A percentile compares a stretch with the other conserved stretches of the same genome.
These are phyloP conservation scores for Hemitrygon akajei DNA, from an alignment of 2,797 vertebrate genomes.

Conservation along the genomic window DNA sequence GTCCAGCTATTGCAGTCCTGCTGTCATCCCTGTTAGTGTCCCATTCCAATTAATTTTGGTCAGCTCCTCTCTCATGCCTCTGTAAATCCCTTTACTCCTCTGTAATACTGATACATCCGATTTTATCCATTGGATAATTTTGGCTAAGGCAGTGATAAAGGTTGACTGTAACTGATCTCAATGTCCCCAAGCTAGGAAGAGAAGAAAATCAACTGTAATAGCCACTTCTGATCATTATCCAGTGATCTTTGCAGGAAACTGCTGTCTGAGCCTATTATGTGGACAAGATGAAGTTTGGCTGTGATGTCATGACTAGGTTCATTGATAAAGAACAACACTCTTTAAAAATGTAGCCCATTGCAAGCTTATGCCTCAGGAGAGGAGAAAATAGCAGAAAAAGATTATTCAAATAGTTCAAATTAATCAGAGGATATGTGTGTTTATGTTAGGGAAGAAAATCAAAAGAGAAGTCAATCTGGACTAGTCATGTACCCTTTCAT, in stretches of 20 bases:
- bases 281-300: neutral
- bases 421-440: neutral
- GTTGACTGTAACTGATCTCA: neutral
- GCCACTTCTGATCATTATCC: neutral
- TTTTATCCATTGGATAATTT: neutral
- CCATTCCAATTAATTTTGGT: too few relatives aligned
- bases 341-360: neutral
- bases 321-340: slow-evolving; percentile 2
- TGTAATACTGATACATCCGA: too few relatives aligned
- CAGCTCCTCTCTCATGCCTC: too few relatives aligned
- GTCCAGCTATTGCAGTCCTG: too few relatives aligned
- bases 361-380: neutral
- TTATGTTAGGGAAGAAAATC: neutral
- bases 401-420: neutral
- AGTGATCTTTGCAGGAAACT: neutral
- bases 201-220: neutral
- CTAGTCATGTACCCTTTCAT: neutral
- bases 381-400: neutral
- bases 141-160: neutral
- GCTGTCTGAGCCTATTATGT: neutral
- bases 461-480: neutral
- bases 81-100: too few relatives aligned
- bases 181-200: neutral
- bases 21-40: too few relatives aligned
- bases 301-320: neutral